A percentile compares a stretch with the other conserved stretches of the same genome.
Conservation (phyloP, 1,140 invertebrate species). For the Sipha flava region DNA sequence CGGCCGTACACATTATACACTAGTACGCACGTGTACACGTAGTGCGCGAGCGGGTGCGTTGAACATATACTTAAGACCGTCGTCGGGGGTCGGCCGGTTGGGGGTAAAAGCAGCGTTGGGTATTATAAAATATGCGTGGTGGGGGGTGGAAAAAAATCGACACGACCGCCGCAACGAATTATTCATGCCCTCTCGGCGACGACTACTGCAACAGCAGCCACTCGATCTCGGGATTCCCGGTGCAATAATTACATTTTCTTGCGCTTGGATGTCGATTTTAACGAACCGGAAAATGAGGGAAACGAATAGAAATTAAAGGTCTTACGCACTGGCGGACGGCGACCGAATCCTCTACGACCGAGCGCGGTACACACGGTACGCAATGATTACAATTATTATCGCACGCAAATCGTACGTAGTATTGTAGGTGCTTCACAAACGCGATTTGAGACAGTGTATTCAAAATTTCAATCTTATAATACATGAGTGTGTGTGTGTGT, state of each 20-base stretch:
- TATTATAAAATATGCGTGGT: no score
- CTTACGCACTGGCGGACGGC: not conserved
- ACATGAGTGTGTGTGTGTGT: no score
- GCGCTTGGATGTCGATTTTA: not conserved
- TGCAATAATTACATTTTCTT: not conserved
- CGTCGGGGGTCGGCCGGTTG: not conserved
- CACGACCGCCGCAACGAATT: not conserved
- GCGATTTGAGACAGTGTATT: no score
- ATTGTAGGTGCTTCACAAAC: no score
- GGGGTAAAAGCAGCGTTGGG: not conserved
- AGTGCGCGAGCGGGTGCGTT: no score
- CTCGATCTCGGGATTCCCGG: not conserved
- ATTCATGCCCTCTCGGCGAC: not conserved
- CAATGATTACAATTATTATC: no score
- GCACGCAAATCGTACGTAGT: no score
- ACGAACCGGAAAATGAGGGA: conserved; percentile 13
- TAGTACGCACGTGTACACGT: no score
- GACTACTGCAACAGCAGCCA: not conserved
- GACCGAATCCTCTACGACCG: no score
- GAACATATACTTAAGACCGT: not conserved
- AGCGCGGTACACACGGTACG: no score
- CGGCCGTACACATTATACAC: no score
- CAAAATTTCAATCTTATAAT: no score
- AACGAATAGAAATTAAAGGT: not conserved
- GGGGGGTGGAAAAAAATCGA: not conserved